Base-by-base conservation (phyloP, 2,113 vertebrate species). In the Ranitomeya imitator region DNA sequence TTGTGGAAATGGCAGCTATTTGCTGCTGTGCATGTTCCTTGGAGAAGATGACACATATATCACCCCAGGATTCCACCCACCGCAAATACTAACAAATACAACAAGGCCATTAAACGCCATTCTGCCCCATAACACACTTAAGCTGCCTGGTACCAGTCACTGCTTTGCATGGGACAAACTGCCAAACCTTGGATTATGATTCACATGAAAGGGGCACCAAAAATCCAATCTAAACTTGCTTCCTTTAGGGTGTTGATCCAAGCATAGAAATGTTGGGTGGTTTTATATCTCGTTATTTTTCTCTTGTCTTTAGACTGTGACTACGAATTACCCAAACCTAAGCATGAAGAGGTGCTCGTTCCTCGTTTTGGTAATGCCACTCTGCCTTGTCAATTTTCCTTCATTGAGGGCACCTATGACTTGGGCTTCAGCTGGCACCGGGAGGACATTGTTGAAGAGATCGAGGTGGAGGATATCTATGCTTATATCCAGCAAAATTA, bases 401-500 rank as follows among this genome's bases (percentile, higher is more conserved):
- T 93, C 77, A 90, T 92, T 69, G 87, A 93, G 1, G 83, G 76
- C 78, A 90, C 80, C 3, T 88, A 92, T 23, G 89, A 91, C 63
- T 81, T 92, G 61, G 86, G 90, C n/a, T 92, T 93, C 87, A 90
- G 88, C 80, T 93, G 91, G 91, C 90, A 91, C 76, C 90, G 91
- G 60, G 92, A 93, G 89, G 92, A 94, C 78, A 92, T 93, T 54
- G 82, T 21, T 87, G 91, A 93, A 65, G 92, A 92, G 83, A 92
- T 92, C 13, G 89, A 91, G 55, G 90, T 91, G 51, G 91, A 91
- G 18, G 86, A 90, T 15, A 81, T 88, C 73, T 78, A 88, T 6
- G 87, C 87, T 7, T 88, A 88, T 71, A 84, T 88, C 1, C 81
- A 84, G 87, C 87, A 88, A 73, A 54, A 11, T 3, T 88, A 78